These are phyloP conservation scores for Abrostola tripartita DNA, from an alignment of 2,888 invertebrate species.

Conservation along the genomic window DNA sequence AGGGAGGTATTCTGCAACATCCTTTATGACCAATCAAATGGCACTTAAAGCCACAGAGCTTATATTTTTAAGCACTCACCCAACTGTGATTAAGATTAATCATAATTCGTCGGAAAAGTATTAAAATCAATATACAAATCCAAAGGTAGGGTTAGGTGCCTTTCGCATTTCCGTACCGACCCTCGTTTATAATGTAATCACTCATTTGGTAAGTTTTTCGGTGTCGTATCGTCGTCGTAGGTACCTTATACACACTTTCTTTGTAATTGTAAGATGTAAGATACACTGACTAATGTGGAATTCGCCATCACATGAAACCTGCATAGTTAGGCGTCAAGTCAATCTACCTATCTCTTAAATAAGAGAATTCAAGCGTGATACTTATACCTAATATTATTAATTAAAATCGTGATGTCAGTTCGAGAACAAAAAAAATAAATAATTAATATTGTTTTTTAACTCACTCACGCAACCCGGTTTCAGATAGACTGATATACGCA, in stretches of 20 bases:
- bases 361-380: too few species aligned
- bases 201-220: too few species aligned
- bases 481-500: not conserved
- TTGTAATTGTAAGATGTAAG: too few species aligned
- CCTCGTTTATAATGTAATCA: too few species aligned
- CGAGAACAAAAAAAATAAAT: not conserved
- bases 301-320: too few species aligned
- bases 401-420: not conserved
- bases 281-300: too few species aligned
- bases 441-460: not conserved
- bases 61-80: constrained; percentile 36
- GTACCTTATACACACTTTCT: too few species aligned
- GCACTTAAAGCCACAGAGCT: constrained; percentile 34
- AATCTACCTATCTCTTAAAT: too few species aligned
- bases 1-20: constrained; percentile 20
- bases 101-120: constrained; percentile 1
- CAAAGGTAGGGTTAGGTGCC: not conserved
- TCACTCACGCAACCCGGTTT: not conserved
- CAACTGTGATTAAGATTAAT: constrained; percentile 9
- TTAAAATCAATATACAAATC: not conserved
- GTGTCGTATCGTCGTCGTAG: too few species aligned
- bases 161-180: not conserved
- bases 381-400: too few species aligned
- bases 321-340: too few species aligned
- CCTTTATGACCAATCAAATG: constrained; percentile 47